These are phyloP conservation scores for Spilogale gracilis DNA, from an alignment of 2,113 vertebrate species.

Conservation along the genomic window DNA sequence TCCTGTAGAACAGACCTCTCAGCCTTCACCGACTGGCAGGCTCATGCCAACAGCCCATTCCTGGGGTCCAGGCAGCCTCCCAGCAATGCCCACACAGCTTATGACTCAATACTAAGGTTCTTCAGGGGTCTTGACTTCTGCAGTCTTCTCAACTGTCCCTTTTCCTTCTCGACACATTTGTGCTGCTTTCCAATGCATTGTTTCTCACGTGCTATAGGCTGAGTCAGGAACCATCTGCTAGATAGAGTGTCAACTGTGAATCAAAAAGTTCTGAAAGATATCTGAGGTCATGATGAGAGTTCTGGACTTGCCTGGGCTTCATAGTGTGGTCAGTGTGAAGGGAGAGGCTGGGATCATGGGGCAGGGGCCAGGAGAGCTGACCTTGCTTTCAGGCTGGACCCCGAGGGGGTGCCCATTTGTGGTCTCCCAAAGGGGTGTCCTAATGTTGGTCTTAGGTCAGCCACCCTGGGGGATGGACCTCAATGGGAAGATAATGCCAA, in stretches of 20 bases:
- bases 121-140: neutral
- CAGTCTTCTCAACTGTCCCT: neutral
- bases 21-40: neutral
- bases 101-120: neutral
- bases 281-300: neutral
- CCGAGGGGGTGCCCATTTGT: neutral
- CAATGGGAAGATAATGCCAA: neutral
- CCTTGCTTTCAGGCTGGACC: neutral
- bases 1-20: neutral
- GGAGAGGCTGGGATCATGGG: neutral
- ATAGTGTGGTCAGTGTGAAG: neutral
- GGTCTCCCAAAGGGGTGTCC: neutral
- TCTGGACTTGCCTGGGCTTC: neutral
- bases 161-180: neutral
- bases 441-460: neutral
- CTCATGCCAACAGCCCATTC: too few species aligned
- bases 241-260: neutral
- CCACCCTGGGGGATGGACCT: rapidly evolving
- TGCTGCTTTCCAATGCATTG: neutral
- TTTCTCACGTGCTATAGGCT: neutral
- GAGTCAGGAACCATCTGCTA: neutral
- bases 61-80: neutral
- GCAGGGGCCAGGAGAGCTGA: neutral
- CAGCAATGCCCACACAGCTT: too few species aligned
- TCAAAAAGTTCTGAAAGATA: neutral